These are phyloP conservation scores for Zaprionus bogoriensis DNA, from an alignment of 2,888 invertebrate genomes.

Conservation along the genomic window DNA sequence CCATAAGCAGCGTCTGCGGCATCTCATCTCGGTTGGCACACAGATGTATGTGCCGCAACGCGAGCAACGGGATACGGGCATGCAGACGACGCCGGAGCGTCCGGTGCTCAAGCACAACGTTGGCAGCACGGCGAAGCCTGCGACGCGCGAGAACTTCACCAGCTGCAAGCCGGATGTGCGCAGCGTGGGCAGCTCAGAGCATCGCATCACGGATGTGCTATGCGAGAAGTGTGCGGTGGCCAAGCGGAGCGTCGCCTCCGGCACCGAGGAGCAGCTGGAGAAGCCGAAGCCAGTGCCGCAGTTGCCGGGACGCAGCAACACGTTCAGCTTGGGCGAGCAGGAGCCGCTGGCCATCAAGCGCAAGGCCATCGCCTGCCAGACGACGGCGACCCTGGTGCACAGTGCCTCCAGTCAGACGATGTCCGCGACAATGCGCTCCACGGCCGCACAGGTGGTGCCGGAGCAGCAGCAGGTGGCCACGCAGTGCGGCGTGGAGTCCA, in stretches of 20 bases:
- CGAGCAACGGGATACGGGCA: constrained; percentile 63
- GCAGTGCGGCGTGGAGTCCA: constrained; percentile 69
- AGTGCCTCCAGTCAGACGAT: constrained; percentile 77
- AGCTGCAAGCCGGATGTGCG: constrained; percentile 82
- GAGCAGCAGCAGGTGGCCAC: constrained; percentile 60
- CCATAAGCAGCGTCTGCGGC: constrained; percentile 57
- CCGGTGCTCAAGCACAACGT: constrained; percentile 69
- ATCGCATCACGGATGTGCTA: constrained; percentile 83
- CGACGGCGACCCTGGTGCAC: constrained; percentile 51
- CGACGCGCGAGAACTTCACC: constrained; percentile 74
- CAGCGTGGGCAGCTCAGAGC: constrained; percentile 84
- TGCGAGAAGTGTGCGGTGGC: constrained; percentile 84
- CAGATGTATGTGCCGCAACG: constrained; percentile 78
- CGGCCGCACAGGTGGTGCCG: constrained; percentile 71
- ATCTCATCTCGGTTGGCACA: constrained; percentile 80
- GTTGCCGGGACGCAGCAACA: constrained; percentile 84
- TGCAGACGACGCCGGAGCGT: constrained; percentile 73
- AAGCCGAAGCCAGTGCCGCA: constrained; percentile 39
- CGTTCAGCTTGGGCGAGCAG: constrained; percentile 85
- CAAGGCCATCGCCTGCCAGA: constrained; percentile 79
- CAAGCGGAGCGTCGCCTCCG: constrained; percentile 85
- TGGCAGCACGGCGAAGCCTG: constrained; percentile 70
- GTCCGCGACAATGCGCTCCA: constrained; percentile 53
- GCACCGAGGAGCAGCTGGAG: constrained; percentile 80
- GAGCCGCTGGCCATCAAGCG: constrained; percentile 83